Conservation (phyloP, 2,888 invertebrate species). For the Mellilla xanthometata region DNA sequence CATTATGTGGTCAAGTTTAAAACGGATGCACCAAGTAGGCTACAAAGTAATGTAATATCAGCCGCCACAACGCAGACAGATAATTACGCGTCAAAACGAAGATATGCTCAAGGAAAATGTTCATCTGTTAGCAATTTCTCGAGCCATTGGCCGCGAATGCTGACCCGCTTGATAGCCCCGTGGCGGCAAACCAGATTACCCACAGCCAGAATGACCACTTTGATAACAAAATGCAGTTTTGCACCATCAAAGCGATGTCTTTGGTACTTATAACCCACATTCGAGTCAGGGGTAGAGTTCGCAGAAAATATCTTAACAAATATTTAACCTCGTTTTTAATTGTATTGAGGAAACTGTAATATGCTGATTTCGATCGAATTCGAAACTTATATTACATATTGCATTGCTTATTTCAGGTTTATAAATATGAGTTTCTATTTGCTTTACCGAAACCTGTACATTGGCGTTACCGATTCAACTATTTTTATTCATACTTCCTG, state of each 20-base stretch:
- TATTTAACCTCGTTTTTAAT: constrained; percentile 1
- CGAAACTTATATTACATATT: too few species aligned
- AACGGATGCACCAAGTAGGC: constrained; percentile 1
- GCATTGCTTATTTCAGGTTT: too few species aligned
- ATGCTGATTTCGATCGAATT: neutral
- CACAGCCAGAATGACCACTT: constrained; percentile 42
- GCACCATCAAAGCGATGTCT: constrained; percentile 26
- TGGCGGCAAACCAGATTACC: constrained; percentile 60
- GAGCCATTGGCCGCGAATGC: constrained; percentile 62
- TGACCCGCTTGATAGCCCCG: constrained; percentile 55
- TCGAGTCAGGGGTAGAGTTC: constrained; percentile 15
- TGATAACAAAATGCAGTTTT: constrained; percentile 43
- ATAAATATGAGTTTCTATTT: neutral
- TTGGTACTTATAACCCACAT: constrained; percentile 13
- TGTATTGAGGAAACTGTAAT: constrained; percentile 3
- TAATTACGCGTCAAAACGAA: constrained; percentile 32
- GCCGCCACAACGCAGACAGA: constrained; percentile 23
- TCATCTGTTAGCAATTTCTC: constrained; percentile 50
- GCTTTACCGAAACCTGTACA: neutral
- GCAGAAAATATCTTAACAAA: constrained; percentile 4
- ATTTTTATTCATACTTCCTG: too few species aligned
- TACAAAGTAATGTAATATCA: constrained; percentile 15
- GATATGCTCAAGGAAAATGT: constrained; percentile 36
- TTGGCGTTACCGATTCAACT: too few species aligned
- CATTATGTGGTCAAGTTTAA: too few species aligned